Conservation (phyloP, 2,888 invertebrate genomes). For the Acleris holmiana region DNA sequence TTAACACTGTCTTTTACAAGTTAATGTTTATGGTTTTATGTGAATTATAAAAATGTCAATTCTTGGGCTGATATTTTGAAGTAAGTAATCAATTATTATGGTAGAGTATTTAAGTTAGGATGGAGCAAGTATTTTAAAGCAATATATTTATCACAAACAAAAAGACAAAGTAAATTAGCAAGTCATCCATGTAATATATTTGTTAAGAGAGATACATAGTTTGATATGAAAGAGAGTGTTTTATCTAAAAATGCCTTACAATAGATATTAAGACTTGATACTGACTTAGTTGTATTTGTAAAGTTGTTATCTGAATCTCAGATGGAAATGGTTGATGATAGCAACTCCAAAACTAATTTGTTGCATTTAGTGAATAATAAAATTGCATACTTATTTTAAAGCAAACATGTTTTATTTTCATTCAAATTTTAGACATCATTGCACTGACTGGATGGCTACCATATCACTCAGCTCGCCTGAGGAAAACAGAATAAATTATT, state of each 20-base stretch:
- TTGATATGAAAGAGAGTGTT: slow-evolving; percentile 81
- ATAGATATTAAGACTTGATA: slow-evolving; percentile 82
- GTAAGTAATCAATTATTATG: slow-evolving; percentile 72
- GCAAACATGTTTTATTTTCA: slow-evolving; percentile 52
- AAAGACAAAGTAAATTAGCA: slow-evolving; percentile 56
- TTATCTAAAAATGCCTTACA: slow-evolving; percentile 83
- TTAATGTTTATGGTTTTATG: slow-evolving; percentile 40
- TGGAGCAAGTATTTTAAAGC: slow-evolving; percentile 66
- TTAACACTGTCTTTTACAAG: slow-evolving; percentile 9
- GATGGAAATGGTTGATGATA: slow-evolving; percentile 65
- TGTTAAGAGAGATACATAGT: slow-evolving; percentile 79
- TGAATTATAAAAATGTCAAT: slow-evolving; percentile 63
- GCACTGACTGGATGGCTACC: slow-evolving; percentile 42
- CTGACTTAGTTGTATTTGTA: slow-evolving; percentile 76
- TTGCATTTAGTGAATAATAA: slow-evolving; percentile 84
- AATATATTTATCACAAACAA: slow-evolving; percentile 67
- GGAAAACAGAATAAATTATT: slow-evolving; percentile 10
- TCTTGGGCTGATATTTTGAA: slow-evolving; percentile 69
- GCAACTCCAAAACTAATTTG: slow-evolving; percentile 80
- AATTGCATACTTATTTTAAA: slow-evolving; percentile 83
- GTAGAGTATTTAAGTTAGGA: slow-evolving; percentile 68
- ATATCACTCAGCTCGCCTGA: slow-evolving; percentile 52
- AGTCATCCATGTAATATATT: slow-evolving; percentile 68
- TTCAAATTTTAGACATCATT: slow-evolving; percentile 30
- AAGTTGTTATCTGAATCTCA: slow-evolving; percentile 72